Evolutionary conservation across 1,140 invertebrate genomes (phyloP).

Genomic region (Chironomus striatipennis): DNA sequence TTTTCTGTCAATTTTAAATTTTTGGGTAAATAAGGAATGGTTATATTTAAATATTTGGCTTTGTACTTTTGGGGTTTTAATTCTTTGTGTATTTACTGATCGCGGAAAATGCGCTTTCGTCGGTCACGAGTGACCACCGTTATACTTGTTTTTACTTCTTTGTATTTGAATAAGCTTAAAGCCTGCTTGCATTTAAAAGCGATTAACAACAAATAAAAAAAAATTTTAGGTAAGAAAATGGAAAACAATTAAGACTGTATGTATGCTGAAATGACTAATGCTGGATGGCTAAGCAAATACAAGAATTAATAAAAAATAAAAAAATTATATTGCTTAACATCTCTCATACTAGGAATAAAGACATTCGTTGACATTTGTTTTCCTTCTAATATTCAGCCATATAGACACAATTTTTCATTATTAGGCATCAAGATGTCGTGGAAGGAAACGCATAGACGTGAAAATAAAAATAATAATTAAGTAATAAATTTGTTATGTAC

Average conservation of each 20-base stretch:
- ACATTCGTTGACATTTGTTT: neutral
- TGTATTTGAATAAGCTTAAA: neutral
- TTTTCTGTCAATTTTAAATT: too few relatives aligned
- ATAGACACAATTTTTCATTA: neutral
- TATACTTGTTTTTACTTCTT: too few relatives aligned
- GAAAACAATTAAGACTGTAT: neutral
- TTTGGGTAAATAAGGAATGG: too few relatives aligned
- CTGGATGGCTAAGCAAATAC: neutral
- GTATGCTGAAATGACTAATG: neutral
- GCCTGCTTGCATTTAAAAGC: neutral
- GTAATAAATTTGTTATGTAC: neutral
- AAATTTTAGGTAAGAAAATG: neutral
- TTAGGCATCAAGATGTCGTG: neutral
- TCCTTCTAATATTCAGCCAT: neutral
- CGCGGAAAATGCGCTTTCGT: too few relatives aligned
- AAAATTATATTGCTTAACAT: neutral
- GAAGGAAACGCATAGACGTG: too few relatives aligned
- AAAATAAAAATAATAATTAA: too few relatives aligned
- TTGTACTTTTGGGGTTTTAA: too few relatives aligned
- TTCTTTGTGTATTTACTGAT: too few relatives aligned
- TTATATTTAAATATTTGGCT: too few relatives aligned
- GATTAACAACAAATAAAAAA: neutral
- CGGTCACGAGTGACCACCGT: too few relatives aligned
- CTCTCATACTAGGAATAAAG: neutral
- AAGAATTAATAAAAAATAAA: neutral